Evolutionary conservation across 1,140 invertebrate species (phyloP).

Genomic region (Rhagoletis pomonella): DNA sequence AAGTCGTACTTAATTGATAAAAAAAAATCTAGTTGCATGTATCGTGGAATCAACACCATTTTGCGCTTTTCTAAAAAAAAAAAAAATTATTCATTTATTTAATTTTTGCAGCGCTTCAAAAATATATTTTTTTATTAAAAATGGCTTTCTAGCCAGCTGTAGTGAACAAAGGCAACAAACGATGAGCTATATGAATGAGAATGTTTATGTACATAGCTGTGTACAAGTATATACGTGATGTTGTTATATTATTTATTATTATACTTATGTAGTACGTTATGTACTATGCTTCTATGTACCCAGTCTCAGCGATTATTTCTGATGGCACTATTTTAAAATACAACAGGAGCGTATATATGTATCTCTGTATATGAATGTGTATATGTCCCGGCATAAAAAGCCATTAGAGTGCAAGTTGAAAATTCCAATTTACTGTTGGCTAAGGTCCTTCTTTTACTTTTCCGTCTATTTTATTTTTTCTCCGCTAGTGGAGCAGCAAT

Average conservation of each 20-base stretch:
- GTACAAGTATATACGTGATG: neutral
- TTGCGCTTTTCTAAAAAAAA: slow-evolving; percentile 9
- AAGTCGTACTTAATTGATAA: too few species aligned
- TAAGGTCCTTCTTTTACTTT: neutral
- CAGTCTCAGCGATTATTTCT: too few species aligned
- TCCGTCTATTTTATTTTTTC: neutral
- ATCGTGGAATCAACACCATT: neutral
- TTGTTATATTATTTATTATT: too few species aligned
- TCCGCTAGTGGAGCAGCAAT: slow-evolving; percentile 32
- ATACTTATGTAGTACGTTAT: too few species aligned
- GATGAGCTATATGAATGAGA: neutral
- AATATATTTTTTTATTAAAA: slow-evolving; percentile 37
- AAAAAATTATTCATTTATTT: neutral
- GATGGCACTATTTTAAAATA: too few species aligned
- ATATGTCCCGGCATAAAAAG: neutral
- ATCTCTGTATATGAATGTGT: neutral
- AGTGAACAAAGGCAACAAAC: neutral
- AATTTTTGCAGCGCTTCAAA: slow-evolving; percentile 6
- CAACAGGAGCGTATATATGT: neutral
- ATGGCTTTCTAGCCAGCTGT: neutral
- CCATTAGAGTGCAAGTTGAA: slow-evolving; percentile 56
- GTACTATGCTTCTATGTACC: too few species aligned
- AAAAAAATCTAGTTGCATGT: too few species aligned
- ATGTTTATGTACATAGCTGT: too few species aligned
- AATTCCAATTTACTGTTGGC: slow-evolving; percentile 56